Conservation (phyloP, 2,888 invertebrate genomes). For the Stenotaenia linearis region DNA sequence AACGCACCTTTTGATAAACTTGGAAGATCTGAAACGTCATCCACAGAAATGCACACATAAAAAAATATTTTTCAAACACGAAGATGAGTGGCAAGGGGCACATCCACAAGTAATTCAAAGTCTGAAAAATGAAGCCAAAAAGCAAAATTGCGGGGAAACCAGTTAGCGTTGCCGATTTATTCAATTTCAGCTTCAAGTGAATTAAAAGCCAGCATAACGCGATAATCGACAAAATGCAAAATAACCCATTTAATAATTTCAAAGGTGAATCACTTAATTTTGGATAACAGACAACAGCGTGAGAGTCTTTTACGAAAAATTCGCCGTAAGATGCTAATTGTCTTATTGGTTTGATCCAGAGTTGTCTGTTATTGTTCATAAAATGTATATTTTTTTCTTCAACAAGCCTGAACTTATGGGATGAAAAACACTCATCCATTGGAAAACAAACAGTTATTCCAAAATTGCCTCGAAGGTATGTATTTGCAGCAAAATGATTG, state of each 20-base stretch:
- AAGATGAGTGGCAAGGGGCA: not conserved
- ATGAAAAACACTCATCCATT: not conserved
- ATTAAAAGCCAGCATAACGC: not conserved
- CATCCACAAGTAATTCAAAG: not conserved
- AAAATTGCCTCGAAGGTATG: not conserved
- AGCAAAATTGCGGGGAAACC: not conserved
- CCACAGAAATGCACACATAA: not conserved
- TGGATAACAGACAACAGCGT: not conserved
- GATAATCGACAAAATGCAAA: not conserved
- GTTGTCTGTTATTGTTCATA: not conserved
- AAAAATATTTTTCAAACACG: not conserved
- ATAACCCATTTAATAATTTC: not conserved
- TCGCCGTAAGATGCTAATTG: not conserved
- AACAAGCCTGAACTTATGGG: not conserved
- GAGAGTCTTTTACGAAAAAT: not conserved
- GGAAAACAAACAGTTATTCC: not conserved
- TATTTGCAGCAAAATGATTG: not conserved
- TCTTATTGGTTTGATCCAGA: not conserved
- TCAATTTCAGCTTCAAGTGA: not conserved
- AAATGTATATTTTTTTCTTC: not conserved
- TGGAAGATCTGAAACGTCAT: not conserved
- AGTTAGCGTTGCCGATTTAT: not conserved
- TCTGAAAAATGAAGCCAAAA: not conserved
- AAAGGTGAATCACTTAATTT: not conserved
- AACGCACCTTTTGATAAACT: not conserved